A percentile compares a stretch with the other conserved stretches of the same genome.
These are phyloP conservation scores for Sebastes baramenuke DNA, from an alignment of 2,797 vertebrate genomes.

Conservation along the genomic window DNA sequence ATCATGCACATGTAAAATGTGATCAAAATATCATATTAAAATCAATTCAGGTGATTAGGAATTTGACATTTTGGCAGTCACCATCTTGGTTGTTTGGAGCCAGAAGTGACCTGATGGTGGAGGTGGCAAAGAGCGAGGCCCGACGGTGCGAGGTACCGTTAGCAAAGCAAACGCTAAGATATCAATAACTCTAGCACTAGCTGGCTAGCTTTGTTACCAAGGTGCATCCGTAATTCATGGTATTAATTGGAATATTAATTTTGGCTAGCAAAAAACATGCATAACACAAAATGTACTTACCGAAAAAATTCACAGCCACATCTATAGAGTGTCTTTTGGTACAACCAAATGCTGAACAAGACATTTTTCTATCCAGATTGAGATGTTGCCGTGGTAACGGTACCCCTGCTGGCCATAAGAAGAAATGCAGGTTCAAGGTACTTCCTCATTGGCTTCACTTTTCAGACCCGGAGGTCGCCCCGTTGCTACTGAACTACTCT, in stretches of 20 bases:
- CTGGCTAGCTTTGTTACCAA: too few species aligned
- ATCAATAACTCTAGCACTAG: neutral
- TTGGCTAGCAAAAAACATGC: neutral
- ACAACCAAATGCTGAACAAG: neutral
- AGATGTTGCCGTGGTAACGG: neutral
- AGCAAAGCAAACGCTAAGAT: neutral
- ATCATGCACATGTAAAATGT: neutral
- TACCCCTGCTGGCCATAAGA: neutral
- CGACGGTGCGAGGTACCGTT: too few species aligned
- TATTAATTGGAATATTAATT: neutral
- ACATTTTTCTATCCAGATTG: neutral
- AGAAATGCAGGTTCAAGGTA: neutral
- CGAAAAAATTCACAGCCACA: accelerated
- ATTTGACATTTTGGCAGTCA: neutral
- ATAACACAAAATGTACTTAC: neutral
- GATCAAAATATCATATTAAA: neutral
- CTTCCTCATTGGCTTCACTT: too few species aligned
- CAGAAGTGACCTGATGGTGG: neutral
- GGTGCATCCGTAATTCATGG: neutral
- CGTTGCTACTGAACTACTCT: neutral
- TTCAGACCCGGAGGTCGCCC: too few species aligned
- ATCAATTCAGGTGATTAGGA: neutral
- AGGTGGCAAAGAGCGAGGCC: neutral
- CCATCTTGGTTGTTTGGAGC: neutral
- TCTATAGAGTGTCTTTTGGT: neutral